Evolutionary conservation across 1,140 invertebrate species (phyloP), one percentile per base, ranked within the genome.

Genomic region (Helicoverpa zea): DNA sequence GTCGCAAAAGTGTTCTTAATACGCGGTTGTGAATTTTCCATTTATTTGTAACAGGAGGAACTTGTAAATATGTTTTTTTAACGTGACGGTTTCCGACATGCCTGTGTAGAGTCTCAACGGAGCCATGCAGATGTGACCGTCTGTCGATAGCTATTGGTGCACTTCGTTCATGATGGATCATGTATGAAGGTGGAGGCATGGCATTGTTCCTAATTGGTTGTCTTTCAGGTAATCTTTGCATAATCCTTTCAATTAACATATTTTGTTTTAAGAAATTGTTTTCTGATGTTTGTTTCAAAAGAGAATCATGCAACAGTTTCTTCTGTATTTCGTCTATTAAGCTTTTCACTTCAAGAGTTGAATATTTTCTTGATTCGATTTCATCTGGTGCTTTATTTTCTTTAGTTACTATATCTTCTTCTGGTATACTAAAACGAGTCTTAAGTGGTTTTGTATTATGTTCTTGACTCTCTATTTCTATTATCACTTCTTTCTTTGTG

Each of bases 181-280:
- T 16, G 35, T 74, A 74, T 5, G 16, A 30, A n/a, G 16, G 14
- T 54, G 16, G n/a, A 29, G 11, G 14, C n/a, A 54, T 72, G n/a
- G 14, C 47, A 14, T 63, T 63, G 10, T 23, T 18, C 12, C 18
- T 51, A 7, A 61, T 3, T 47, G 9, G 29, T 29, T 23, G 29
- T 14, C 12, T 49, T 14, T 61, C 73, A 30, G 43, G 56, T n/a
- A 76, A 43, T 51, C 16, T 76, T 63, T 76, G 56, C 63, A 76
- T 14, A 14, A 76, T 76, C 43, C 63, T 61, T 47, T 63, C 73
- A 3, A 76, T 18, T 13, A 76, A 16, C 16, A n/a, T 63, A 23
- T 23, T 76, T 76, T 76, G 56, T 51, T 76, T 63, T n/a, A 43
- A 35, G 30, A 23, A 63, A 23, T 76, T 59, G n/a, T 14, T 61